Base-by-base conservation (phyloP, 2,797 vertebrate species). In the Odontamblyopus rebecca region DNA sequence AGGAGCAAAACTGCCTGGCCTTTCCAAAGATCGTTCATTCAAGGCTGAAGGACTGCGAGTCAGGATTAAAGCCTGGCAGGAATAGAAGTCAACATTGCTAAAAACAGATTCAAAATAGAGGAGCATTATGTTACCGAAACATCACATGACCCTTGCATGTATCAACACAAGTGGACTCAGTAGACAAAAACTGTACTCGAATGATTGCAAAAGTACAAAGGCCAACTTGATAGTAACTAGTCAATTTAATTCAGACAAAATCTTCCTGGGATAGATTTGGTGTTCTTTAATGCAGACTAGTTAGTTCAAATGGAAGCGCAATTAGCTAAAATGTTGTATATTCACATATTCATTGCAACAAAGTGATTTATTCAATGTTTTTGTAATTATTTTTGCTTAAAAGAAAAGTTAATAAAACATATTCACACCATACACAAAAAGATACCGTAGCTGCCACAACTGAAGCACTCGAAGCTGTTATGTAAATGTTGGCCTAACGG, bases 71-170 rank as follows among this genome's bases (percentile, higher is more conserved):
- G 72, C 66, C 73, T 54, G 77, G 80, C 83, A 85, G 75, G 68
- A 80, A 81, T 70, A 85, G 77, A 73, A 66, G 82, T 79, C 86
- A 81, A 79, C 76, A 83, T 83, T 72, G 74, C 73, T 76, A 76
- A 76, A 76, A 82, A 86, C 86, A 81, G 53, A 79, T 88, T 90
- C 72, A 86, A 80, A 93, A 93, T 94, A 93, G 90, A 91, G 74
- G 61, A 68, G 88, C 70, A 38, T 93, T 85, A 68, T 78, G 79
- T 93, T 93, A 70, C 87, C 82, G 76, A 72, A 88, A 83, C 82
- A 89, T 76, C 81, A 78, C 79, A 78, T 85, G 85, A 88, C 72
- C 64, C 62, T 70, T 64, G 76, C 81, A 85, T 63, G 81, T 74
- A 73, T 68, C 76, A 38, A 67, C 71, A 69, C 19, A 13, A 1